A percentile compares a stretch with the other conserved stretches of the same genome.
Conservation (phyloP, 2,797 vertebrate genomes). For the Gastrophryne carolinensis region DNA sequence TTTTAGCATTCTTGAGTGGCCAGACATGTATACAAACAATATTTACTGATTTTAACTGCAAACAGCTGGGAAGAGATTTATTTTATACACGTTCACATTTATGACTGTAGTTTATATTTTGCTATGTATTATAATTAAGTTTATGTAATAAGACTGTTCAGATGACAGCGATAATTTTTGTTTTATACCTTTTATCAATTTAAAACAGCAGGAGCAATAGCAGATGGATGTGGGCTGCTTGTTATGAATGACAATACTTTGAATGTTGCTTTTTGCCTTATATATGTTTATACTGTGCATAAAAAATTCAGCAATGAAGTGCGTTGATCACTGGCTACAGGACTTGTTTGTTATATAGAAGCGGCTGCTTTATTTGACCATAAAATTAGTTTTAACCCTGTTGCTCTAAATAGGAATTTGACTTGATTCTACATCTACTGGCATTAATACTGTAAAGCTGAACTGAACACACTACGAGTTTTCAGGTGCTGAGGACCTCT, state of each 20-base stretch:
- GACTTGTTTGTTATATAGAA: too few species aligned
- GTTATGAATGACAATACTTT: neutral
- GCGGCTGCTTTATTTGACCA: too few species aligned
- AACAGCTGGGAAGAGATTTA: neutral
- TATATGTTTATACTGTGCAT: neutral
- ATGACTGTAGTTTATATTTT: neutral
- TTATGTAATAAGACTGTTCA: neutral
- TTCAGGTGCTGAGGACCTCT: neutral
- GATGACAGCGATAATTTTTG: neutral
- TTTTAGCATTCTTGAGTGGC: neutral
- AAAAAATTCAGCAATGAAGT: too few species aligned
- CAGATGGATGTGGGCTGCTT: neutral
- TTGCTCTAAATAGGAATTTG: neutral
- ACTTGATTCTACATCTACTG: neutral
- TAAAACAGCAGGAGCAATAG: neutral
- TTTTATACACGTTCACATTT: neutral
- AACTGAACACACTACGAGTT: neutral
- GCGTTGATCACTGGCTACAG: too few species aligned
- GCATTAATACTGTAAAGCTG: neutral
- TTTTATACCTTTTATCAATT: neutral
- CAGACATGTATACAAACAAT: too few species aligned
- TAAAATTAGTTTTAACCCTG: neutral
- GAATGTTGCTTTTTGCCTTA: neutral
- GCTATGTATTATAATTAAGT: neutral
- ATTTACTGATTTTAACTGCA: neutral